These are phyloP conservation scores for Thermophis baileyi DNA, from an alignment of 2,113 vertebrate species.

Conservation along the genomic window DNA sequence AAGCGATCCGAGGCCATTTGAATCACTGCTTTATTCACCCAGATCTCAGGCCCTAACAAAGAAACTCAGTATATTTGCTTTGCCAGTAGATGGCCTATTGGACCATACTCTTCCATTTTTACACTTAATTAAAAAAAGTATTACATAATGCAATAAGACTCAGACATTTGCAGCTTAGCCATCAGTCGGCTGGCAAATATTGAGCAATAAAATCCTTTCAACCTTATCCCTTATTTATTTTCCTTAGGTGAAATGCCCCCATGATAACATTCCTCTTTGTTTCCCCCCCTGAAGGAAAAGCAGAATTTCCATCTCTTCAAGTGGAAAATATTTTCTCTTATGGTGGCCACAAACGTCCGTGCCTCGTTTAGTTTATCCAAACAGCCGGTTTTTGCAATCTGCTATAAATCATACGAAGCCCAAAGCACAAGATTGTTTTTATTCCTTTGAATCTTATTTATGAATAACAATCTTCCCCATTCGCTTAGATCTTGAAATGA, in stretches of 20 bases:
- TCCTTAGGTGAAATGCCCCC: constrained; percentile 7
- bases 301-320: constrained; percentile 10
- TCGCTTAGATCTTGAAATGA: neutral
- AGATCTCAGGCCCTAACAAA: neutral
- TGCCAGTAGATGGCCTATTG: neutral
- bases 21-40: neutral
- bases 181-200: neutral
- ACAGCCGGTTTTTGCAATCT: neutral
- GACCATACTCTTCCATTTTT: neutral
- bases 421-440: neutral
- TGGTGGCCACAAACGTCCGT: neutral
- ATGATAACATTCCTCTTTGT: constrained; percentile 12
- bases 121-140: neutral
- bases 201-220: neutral
- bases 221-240: neutral
- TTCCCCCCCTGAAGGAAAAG: neutral
- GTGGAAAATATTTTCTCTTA: constrained; percentile 11
- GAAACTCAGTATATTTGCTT: neutral
- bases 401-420: neutral
- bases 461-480: neutral
- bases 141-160: neutral
- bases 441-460: neutral
- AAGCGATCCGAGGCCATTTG: neutral
- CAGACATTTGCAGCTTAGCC: neutral
- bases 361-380: constrained; percentile 1